Base-by-base conservation (phyloP, 2,888 invertebrate genomes). In the Eulithis prunata region DNA sequence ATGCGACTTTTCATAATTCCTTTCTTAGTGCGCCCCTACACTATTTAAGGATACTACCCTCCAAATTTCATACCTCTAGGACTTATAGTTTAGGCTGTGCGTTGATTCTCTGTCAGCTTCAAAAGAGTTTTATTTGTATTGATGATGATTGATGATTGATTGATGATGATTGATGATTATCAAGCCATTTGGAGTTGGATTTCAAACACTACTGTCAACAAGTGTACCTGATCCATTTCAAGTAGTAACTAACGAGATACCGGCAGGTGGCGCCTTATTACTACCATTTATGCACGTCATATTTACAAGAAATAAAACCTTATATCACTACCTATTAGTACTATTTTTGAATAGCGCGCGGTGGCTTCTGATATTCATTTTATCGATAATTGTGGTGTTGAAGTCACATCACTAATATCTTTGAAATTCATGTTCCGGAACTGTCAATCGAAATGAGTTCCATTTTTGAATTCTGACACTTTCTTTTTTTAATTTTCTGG, bases 191-290 rank as follows among this genome's bases (percentile, higher is more conserved):
- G n/a, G n/a, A n/a, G 54, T 56, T 49, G n/a, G 13, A 58, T 57
- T 51, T 38, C 3, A 54, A 68, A 51, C 57, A 57, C 69, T 66
- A 63, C 41, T 68, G 62, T 66, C n/a, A 1, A 4, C 49, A 56
- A 14, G 43, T 58, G 68, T 78, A 81, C 77, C 14, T 55, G 68
- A 75, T 79, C 74, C 68, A 73, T 80, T 79, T 79, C 75, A 64
- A 72, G 77, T 76, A 79, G 75, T 80, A 71, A 65, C 68, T 82
- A 82, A 85, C 79, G 76, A 83, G 79, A 75, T 68, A 70, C 73
- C 71, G 75, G 78, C 85, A 84, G 83, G 82, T 84, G 85, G 82
- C 80, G 80, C 80, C 79, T 59, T 62, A 73, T 72, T 72, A 72
- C 68, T 68, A 69, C 65, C 72, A 69, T 71, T 69, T 70, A 67